Evolutionary conservation across 1,140 invertebrate genomes (phyloP).

Genomic region (Drosophila repletoides): DNA sequence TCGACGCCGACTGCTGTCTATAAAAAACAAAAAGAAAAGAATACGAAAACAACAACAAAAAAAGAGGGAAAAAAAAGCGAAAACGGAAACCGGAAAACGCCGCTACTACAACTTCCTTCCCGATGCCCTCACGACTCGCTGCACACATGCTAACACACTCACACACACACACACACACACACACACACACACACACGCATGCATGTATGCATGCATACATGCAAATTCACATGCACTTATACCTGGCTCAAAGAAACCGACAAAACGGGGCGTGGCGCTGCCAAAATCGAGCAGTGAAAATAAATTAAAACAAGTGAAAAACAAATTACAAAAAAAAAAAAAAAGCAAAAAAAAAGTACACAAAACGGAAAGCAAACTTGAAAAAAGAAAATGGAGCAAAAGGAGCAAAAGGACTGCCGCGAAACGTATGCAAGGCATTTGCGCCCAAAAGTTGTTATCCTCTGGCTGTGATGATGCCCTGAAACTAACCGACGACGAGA

Average conservation of each 20-base stretch:
- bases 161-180: slow-evolving; percentile 14
- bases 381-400: slow-evolving; percentile 33
- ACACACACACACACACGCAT: background rate
- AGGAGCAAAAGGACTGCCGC: background rate
- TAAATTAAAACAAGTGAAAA: slow-evolving; percentile 39
- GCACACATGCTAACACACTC: no score
- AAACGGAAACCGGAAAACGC: slow-evolving; percentile 57
- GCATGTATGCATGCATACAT: background rate
- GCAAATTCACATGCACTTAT: background rate
- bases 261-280: background rate
- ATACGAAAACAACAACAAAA: background rate
- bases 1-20: slow-evolving; percentile 3
- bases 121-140: slow-evolving; percentile 19
- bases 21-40: background rate
- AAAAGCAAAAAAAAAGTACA: background rate
- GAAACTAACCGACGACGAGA: slow-evolving; percentile 13
- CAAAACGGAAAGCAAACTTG: background rate
- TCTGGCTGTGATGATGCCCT: slow-evolving; percentile 27
- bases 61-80: background rate
- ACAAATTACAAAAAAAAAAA: slow-evolving; percentile 15
- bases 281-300: slow-evolving; percentile 21
- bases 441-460: slow-evolving; percentile 37
- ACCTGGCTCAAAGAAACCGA: slow-evolving; percentile 17
- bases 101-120: slow-evolving; percentile 57
- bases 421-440: slow-evolving; percentile 59